Percentiles rank a stretch among this genome's conserved stretches.
phyloP scores from a whole-genome alignment of 2,113 vertebrate species.

The Vombatus ursinus region DNA sequence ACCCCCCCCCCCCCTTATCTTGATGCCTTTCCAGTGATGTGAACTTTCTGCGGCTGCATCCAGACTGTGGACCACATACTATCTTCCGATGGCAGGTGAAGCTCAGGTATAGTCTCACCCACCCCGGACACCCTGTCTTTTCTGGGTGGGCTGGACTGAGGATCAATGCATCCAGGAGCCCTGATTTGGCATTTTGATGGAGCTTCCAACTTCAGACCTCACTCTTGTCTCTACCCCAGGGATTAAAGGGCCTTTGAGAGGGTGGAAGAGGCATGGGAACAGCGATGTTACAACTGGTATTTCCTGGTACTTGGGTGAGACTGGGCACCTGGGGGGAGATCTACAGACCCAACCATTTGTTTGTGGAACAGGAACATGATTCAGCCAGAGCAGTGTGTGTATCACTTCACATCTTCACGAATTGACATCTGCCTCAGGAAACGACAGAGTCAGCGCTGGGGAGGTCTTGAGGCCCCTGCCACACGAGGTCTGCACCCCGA shows the following conservation, averaged over 20 bases:
- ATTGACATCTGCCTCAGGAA: conserved; percentile 95
- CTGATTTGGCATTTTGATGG: conserved; percentile 45
- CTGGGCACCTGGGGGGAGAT: background rate
- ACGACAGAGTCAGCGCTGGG: conserved; percentile 98
- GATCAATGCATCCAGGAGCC: background rate
- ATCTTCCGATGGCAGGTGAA: conserved; percentile 99
- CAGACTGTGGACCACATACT: conserved; percentile 92
- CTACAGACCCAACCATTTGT: background rate
- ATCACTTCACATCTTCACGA: conserved; percentile 92
- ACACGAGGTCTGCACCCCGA: conserved; percentile 96
- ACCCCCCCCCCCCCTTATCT: background rate
- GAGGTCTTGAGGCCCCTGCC: conserved; percentile 93
- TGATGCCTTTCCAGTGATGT: conserved; percentile 84
- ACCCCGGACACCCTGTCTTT: background rate
- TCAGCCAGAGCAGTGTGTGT: conserved; percentile 93
- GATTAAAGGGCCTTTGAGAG: background rate
- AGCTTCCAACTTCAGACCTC: background rate
- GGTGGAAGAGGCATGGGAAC: too few relatives aligned
- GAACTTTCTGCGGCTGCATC: conserved; percentile 93
- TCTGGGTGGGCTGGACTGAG: background rate
- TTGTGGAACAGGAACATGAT: conserved; percentile 91
- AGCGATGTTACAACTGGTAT: too few relatives aligned
- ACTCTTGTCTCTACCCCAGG: too few relatives aligned
- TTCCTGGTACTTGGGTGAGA: background rate
- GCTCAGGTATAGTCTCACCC: conserved; percentile 89